A percentile compares a stretch with the other conserved stretches of the same genome.
Evolutionary conservation across 2,888 invertebrate species (phyloP).

Genomic region (Sinotaia quadrata): DNA sequence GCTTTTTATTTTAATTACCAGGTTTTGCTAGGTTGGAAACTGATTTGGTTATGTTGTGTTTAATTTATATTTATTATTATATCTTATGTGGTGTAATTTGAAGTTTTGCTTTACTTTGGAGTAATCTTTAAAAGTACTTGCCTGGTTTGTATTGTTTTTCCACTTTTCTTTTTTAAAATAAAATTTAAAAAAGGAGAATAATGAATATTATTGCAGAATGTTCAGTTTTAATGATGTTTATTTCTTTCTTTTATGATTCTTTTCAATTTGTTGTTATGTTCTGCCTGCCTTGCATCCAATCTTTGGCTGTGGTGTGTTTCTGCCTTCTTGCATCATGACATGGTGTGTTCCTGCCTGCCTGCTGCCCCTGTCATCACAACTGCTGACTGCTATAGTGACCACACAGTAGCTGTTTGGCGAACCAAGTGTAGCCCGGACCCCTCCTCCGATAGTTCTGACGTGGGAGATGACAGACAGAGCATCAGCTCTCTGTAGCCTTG

Average conservation of each 20-base stretch:
- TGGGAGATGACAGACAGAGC: constrained; percentile 33
- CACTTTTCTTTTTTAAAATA: too few species aligned
- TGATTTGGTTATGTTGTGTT: too few species aligned
- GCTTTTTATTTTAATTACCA: too few species aligned
- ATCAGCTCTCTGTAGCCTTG: constrained; percentile 24
- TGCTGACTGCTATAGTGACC: constrained; percentile 42
- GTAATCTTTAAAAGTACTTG: too few species aligned
- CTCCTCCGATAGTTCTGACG: constrained; percentile 46
- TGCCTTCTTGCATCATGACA: neutral
- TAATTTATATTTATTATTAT: too few species aligned
- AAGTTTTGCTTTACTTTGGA: too few species aligned
- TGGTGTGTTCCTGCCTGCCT: neutral
- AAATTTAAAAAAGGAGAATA: too few species aligned
- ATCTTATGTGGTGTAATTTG: too few species aligned
- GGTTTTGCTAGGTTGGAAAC: too few species aligned
- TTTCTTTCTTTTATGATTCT: constrained; percentile 28
- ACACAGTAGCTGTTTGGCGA: constrained; percentile 58
- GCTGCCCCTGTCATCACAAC: neutral
- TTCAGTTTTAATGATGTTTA: constrained; percentile 31
- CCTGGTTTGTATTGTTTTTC: too few species aligned
- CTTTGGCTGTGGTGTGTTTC: constrained; percentile 26
- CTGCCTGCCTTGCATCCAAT: constrained; percentile 17
- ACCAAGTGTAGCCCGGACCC: constrained; percentile 35
- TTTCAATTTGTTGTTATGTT: constrained; percentile 20
- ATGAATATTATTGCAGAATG: too few species aligned